Evolutionary conservation across 2,797 vertebrate species (phyloP).

Genomic region (Sebastes ruberrimus): DNA sequence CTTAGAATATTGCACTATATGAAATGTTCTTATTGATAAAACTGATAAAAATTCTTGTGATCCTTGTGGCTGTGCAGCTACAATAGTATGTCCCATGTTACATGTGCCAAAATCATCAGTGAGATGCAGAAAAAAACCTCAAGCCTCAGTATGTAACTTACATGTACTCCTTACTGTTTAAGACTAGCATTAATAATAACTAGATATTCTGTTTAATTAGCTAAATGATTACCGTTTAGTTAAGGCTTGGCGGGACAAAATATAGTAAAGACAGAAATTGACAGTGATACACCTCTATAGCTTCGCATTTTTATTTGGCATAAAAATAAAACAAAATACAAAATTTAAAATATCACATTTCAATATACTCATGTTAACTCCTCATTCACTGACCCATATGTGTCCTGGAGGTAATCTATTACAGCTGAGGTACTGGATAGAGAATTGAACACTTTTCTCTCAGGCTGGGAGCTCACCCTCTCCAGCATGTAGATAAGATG

Average conservation of each 20-base stretch:
- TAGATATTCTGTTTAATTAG: neutral
- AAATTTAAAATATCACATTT: neutral
- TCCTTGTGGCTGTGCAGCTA: neutral
- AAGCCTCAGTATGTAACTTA: neutral
- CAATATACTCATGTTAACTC: constrained; percentile 24
- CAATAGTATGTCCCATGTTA: neutral
- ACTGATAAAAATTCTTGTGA: neutral
- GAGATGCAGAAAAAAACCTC: neutral
- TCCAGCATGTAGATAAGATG: constrained; percentile 99
- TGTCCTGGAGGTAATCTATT: constrained; percentile 90
- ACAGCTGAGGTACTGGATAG: constrained; percentile 94
- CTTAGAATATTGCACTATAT: neutral
- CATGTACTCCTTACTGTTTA: neutral
- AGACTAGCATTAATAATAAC: neutral
- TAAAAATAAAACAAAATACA: constrained; percentile 10
- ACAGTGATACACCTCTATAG: neutral
- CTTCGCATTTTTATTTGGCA: constrained; percentile 48
- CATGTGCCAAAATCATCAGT: neutral
- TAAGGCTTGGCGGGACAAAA: neutral
- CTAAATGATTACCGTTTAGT: neutral
- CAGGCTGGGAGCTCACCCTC: constrained; percentile 92
- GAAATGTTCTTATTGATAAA: neutral
- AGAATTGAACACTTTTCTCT: constrained; percentile 93
- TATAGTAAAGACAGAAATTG: neutral
- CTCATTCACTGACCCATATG: constrained; percentile 81